Percentiles rank a stretch among this genome's conserved stretches.
Conservation (phyloP, 1,140 invertebrate species). For the Pararge aegeria region DNA sequence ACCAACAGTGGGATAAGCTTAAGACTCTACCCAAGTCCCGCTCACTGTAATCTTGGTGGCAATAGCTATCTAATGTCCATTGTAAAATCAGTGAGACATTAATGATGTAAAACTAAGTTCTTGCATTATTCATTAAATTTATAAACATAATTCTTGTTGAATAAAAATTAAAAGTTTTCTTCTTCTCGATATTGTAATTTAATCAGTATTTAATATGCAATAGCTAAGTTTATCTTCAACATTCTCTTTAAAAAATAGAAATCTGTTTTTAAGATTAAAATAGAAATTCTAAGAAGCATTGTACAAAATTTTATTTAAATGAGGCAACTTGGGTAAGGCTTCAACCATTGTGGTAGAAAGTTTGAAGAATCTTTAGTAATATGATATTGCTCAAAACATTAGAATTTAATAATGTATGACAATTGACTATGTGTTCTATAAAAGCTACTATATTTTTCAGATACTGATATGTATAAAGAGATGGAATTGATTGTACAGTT, state of each 20-base stretch:
- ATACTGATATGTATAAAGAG: conserved; percentile 29
- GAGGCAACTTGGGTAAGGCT: conserved; percentile 56
- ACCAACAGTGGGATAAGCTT: conserved; percentile 34
- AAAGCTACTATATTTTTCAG: conserved; percentile 28
- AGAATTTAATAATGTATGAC: neutral
- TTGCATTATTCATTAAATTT: conserved; percentile 29
- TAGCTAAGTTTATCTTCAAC: conserved; percentile 30
- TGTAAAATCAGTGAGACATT: conserved; percentile 67
- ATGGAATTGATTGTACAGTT: conserved; percentile 24
- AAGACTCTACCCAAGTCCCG: conserved; percentile 53
- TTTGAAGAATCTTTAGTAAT: conserved; percentile 73
- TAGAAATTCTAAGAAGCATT: conserved; percentile 15
- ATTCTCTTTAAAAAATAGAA: neutral
- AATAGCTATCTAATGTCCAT: conserved; percentile 51
- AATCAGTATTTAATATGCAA: conserved; percentile 30
- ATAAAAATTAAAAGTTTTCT: too few relatives aligned
- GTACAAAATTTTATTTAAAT: conserved; percentile 33
- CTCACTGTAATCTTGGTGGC: conserved; percentile 72
- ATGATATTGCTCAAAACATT: conserved; percentile 51
- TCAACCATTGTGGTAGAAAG: conserved; percentile 33
- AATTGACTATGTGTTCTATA: neutral
- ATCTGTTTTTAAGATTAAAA: conserved; percentile 22
- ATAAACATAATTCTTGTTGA: neutral
- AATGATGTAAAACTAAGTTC: conserved; percentile 37
- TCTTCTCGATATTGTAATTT: too few relatives aligned